phyloP scores from a whole-genome alignment of 2,888 invertebrate genomes.

The Uropetala carovei region DNA sequence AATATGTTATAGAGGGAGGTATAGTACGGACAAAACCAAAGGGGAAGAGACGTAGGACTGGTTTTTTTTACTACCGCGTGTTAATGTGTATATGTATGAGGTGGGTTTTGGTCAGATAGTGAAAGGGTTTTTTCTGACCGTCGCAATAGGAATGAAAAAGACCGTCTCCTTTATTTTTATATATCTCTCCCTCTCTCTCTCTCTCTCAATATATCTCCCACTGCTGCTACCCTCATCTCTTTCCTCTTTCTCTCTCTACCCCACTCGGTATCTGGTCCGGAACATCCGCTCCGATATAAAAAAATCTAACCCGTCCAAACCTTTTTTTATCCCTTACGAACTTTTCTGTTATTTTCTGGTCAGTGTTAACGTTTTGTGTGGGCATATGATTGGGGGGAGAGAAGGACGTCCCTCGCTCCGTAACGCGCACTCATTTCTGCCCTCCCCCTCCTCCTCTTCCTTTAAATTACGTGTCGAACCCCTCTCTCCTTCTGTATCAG shows the following conservation, averaged over 20 bases:
- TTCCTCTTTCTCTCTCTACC: slow-evolving; percentile 66
- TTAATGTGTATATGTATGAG: background rate
- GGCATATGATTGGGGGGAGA: slow-evolving; percentile 6
- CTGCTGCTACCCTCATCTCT: slow-evolving; percentile 72
- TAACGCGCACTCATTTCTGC: background rate
- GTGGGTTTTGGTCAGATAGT: background rate
- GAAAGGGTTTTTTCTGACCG: slow-evolving; percentile 32
- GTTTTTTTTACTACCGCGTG: slow-evolving; percentile 11
- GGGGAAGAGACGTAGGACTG: slow-evolving; percentile 10
- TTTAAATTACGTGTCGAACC: background rate
- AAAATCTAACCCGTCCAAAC: slow-evolving; percentile 67
- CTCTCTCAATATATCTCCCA: slow-evolving; percentile 70
- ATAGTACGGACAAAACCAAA: background rate
- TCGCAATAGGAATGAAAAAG: background rate
- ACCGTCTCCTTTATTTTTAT: too few relatives aligned
- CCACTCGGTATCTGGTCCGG: slow-evolving; percentile 54
- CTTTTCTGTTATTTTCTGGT: slow-evolving; percentile 70
- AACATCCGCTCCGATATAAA: slow-evolving; percentile 68
- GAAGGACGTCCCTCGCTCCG: slow-evolving; percentile 53
- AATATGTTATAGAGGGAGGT: background rate
- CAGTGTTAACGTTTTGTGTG: slow-evolving; percentile 68
- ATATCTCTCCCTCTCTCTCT: too few relatives aligned
- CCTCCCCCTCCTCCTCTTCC: background rate
- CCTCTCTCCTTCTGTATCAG: slow-evolving; percentile 68
- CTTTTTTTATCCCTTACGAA: slow-evolving; percentile 68